Evolutionary conservation across 30 jellyfish, hydroid and myxozoan species (phyloP).

Genomic region (Morbakka virulenta): DNA sequence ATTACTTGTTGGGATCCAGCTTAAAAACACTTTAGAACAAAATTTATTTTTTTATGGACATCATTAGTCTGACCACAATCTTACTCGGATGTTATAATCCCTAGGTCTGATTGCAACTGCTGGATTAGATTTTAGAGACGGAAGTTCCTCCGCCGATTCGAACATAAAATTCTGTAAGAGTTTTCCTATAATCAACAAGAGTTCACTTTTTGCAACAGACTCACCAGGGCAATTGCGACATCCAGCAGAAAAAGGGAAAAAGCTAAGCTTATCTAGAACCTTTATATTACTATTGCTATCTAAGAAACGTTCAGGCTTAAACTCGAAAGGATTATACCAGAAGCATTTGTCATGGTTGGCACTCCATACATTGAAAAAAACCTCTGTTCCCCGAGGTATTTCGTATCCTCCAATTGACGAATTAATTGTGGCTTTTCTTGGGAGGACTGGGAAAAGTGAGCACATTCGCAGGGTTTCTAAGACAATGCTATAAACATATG

Average conservation of each 20-base stretch:
- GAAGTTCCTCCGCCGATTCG: neutral
- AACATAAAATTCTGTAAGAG: conserved; percentile 4
- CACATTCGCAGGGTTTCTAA: conserved; percentile 32
- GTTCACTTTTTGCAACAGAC: conserved; percentile 19
- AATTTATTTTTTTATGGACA: no score
- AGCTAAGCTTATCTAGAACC: neutral
- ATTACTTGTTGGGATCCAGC: no score
- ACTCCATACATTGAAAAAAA: conserved; percentile 34
- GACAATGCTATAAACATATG: conserved; percentile 23
- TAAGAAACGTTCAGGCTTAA: conserved; percentile 12
- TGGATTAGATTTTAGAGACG: neutral
- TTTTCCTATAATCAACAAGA: conserved; percentile 5
- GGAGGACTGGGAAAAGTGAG: conserved; percentile 14
- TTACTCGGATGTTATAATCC: no score
- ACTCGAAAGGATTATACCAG: conserved; percentile 28
- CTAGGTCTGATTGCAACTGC: conserved; percentile 11
- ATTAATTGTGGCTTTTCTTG: conserved; percentile 35
- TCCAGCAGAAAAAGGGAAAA: conserved; percentile 28
- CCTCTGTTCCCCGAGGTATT: conserved; percentile 39
- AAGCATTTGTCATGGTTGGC: conserved; percentile 19
- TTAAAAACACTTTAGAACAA: no score
- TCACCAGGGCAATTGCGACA: conserved; percentile 47
- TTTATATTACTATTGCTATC: conserved; percentile 2
- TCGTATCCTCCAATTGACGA: conserved; percentile 19
- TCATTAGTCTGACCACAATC: no score